A percentile compares a stretch with the other conserved stretches of the same genome.
Evolutionary conservation across 2,888 invertebrate species (phyloP).

Genomic region (Eledone cirrhosa): DNA sequence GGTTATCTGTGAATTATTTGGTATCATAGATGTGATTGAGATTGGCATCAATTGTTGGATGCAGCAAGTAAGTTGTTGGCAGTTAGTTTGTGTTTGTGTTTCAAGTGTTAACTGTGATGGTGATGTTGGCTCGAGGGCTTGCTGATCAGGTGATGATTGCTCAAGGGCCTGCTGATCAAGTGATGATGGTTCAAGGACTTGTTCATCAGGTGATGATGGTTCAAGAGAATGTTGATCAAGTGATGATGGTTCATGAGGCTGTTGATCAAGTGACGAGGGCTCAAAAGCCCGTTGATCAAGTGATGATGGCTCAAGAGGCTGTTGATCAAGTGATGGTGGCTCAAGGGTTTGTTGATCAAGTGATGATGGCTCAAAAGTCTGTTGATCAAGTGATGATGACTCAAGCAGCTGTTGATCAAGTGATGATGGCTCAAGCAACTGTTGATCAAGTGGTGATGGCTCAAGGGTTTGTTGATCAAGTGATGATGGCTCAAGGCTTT

Average conservation of each 20-base stretch:
- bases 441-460: not conserved
- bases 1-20: not conserved
- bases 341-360: not conserved
- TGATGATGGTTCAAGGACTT: not conserved
- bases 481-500: not conserved
- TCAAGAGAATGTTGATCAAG: not conserved
- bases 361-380: not conserved
- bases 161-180: not conserved
- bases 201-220: too few species aligned
- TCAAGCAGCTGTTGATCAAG: not conserved
- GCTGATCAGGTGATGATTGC: not conserved
- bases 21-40: not conserved
- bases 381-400: not conserved
- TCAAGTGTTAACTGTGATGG: constrained; percentile 10
- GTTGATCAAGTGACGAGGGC: not conserved
- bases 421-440: not conserved
- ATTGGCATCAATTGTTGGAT: constrained; percentile 19
- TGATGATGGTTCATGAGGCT: not conserved
- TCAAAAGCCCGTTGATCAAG: not conserved
- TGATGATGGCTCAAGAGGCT: not conserved
- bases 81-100: not conserved
- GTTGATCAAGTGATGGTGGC: too few species aligned
- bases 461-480: not conserved
- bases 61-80: constrained; percentile 10
- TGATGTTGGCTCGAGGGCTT: not conserved